phyloP scores from a whole-genome alignment of 2,888 invertebrate genomes.

The Allophyes oxyacanthae region DNA sequence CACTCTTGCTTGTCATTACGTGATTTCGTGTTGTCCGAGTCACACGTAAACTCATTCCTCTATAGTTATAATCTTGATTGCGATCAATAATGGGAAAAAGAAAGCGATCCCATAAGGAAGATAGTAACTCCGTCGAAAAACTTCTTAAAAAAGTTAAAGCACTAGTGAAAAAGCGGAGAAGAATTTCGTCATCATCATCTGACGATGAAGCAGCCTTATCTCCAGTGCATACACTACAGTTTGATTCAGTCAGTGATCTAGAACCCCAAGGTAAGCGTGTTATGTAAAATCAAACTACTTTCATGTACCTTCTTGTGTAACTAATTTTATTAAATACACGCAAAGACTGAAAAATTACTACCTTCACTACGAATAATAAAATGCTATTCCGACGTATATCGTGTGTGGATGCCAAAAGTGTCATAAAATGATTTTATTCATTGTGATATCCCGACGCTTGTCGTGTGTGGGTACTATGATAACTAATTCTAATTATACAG shows the following conservation, averaged over 20 bases:
- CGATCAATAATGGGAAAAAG: too few relatives aligned
- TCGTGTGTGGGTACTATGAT: constrained; percentile 6
- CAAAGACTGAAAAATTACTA: too few relatives aligned
- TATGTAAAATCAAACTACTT: not conserved
- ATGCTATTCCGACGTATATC: constrained; percentile 3
- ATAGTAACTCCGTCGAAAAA: not conserved
- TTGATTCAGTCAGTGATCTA: not conserved
- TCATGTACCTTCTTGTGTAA: not conserved
- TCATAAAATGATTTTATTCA: constrained; percentile 7
- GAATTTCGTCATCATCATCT: constrained; percentile 1
- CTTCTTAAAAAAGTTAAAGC: constrained; percentile 1
- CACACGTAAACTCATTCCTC: too few relatives aligned
- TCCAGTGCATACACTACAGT: not conserved
- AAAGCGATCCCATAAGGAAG: not conserved
- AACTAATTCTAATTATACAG: not conserved
- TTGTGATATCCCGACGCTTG: constrained; percentile 5
- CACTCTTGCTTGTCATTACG: too few relatives aligned
- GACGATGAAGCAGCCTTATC: not conserved
- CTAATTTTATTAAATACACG: not conserved
- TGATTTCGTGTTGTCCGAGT: too few relatives aligned
- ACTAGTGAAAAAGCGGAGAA: not conserved
- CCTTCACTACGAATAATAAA: too few relatives aligned
- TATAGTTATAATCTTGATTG: too few relatives aligned
- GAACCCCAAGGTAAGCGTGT: constrained; percentile 5
- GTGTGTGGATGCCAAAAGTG: not conserved